Conservation (phyloP, 2,113 vertebrate species). For the Centrocercus urophasianus region DNA sequence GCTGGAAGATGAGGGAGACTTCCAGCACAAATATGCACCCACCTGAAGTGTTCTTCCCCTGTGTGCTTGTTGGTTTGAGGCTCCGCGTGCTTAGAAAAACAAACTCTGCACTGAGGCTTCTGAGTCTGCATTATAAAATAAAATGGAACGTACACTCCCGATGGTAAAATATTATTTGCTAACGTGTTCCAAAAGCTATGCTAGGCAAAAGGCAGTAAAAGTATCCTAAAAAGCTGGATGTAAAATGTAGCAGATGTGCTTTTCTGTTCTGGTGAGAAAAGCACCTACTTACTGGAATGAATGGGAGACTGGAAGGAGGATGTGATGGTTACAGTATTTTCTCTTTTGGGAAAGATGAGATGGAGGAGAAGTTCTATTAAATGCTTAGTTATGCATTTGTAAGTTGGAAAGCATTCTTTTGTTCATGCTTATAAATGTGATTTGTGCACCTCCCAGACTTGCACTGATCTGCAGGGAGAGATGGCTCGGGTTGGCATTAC, state of each 20-base stretch:
- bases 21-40: constrained; percentile 22
- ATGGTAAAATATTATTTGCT: constrained; percentile 60
- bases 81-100: constrained; percentile 58
- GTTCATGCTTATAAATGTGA: background rate
- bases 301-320: background rate
- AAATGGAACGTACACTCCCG: constrained; percentile 46
- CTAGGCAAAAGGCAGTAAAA: constrained; percentile 64
- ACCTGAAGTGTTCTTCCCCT: constrained; percentile 1
- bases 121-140: constrained; percentile 64
- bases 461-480: background rate
- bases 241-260: constrained; percentile 66
- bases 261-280: constrained; percentile 44
- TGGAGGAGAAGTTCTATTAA: constrained; percentile 31
- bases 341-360: constrained; percentile 41
- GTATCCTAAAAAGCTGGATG: constrained; percentile 19
- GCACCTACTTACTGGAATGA: background rate
- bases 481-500: background rate
- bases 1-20: constrained; percentile 22
- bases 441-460: background rate
- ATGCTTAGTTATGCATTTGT: background rate
- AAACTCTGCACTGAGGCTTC: constrained; percentile 20
- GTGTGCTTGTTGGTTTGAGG: constrained; percentile 35
- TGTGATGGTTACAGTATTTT: background rate
- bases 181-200: constrained; percentile 24
- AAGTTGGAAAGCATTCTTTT: constrained; percentile 16